A percentile compares a stretch with the other conserved stretches of the same genome.
Conservation (phyloP, 2,113 vertebrate genomes). For the Larimichthys crocea region DNA sequence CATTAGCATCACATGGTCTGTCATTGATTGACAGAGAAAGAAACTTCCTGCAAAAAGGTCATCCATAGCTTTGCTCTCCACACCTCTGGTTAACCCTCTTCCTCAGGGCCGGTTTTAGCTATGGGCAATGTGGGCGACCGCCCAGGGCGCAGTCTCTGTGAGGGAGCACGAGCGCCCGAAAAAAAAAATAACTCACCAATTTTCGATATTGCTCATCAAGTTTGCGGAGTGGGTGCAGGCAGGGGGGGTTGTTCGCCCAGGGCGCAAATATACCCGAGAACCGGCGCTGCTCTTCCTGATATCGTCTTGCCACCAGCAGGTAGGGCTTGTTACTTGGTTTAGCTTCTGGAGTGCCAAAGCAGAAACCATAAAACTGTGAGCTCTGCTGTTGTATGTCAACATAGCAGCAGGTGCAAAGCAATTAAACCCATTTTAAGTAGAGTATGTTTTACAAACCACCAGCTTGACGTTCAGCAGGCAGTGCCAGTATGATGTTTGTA, state of each 20-base stretch:
- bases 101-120: no score
- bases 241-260: no score
- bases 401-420: slow-evolving; percentile 1
- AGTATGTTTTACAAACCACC: background rate
- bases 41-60: slow-evolving; percentile 59
- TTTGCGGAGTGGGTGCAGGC: no score
- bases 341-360: slow-evolving; percentile 11
- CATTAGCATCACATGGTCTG: slow-evolving; percentile 24
- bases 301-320: slow-evolving; percentile 12
- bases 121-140: no score
- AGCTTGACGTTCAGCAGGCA: slow-evolving; percentile 1
- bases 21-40: slow-evolving; percentile 57
- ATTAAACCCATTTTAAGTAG: slow-evolving; percentile 5
- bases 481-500: background rate
- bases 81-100: slow-evolving; percentile 44
- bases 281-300: slow-evolving; percentile 10
- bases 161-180: no score
- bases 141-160: no score
- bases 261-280: no score
- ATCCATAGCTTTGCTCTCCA: slow-evolving; percentile 43
- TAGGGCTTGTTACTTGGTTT: slow-evolving; percentile 17
- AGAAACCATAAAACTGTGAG: slow-evolving; percentile 10
- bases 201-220: no score
- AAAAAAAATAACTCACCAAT: no score
- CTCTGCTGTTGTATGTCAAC: slow-evolving; percentile 2